A percentile compares a stretch with the other conserved stretches of the same genome.
phyloP scores from a whole-genome alignment of 2,113 vertebrate genomes.

The Eubucco bourcierii region DNA sequence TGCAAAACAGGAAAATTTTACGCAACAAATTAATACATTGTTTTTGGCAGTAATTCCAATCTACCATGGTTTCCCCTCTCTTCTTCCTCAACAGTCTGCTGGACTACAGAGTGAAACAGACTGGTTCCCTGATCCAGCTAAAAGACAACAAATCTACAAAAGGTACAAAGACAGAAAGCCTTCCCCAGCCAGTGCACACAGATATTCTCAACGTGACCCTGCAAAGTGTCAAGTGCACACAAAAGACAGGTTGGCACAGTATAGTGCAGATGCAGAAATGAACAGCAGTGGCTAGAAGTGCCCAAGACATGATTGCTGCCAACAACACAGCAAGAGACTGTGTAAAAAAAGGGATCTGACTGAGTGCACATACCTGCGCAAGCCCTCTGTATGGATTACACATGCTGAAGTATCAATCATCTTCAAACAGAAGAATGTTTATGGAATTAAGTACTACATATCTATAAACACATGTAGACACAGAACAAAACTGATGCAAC shows the following conservation, averaged over 20 bases:
- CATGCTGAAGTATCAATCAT: neutral
- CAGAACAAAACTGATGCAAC: neutral
- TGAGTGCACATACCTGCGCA: neutral
- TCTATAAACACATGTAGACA: neutral
- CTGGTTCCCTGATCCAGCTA: neutral
- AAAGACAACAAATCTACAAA: neutral
- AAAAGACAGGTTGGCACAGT: neutral
- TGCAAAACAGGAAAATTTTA: slow-evolving; percentile 68
- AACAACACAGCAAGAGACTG: neutral
- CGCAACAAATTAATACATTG: slow-evolving; percentile 45
- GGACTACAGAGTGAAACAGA: neutral
- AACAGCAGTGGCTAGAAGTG: neutral
- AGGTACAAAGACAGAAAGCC: neutral
- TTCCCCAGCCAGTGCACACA: neutral
- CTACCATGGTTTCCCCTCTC: slow-evolving; percentile 11
- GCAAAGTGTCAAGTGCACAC: neutral
- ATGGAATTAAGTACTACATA: neutral
- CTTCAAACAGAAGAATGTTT: neutral
- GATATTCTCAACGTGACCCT: neutral
- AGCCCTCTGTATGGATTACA: neutral
- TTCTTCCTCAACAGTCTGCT: slow-evolving; percentile 8
- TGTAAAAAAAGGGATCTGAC: neutral
- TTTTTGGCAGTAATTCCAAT: slow-evolving; percentile 50
- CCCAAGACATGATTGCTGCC: neutral
- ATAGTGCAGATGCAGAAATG: neutral